Conservation (phyloP, 2,113 vertebrate species). For the Myotis davidii region DNA sequence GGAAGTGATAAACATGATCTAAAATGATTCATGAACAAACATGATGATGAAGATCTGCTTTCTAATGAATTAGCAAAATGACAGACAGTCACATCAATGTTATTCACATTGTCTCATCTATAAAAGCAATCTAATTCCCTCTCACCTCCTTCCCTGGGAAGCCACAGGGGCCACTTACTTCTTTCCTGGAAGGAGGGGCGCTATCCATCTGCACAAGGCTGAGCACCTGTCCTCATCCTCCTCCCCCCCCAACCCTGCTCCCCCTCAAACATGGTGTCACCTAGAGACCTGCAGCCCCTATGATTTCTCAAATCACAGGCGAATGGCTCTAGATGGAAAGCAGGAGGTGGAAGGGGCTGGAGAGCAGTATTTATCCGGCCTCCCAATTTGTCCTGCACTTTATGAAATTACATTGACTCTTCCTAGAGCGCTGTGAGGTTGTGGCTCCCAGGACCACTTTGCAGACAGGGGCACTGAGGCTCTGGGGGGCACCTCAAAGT, state of each 20-base stretch:
- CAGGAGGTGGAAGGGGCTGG: not conserved
- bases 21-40: not conserved
- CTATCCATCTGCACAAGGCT: fast-evolving
- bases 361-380: fast-evolving
- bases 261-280: not conserved
- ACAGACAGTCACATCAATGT: not conserved
- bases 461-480: not conserved
- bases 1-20: not conserved
- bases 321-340: not conserved
- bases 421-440: not conserved
- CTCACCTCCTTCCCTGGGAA: not conserved
- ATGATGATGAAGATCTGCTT: not conserved
- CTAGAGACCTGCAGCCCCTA: not conserved
- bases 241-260: too few relatives aligned
- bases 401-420: fast-evolving
- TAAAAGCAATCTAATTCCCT: not conserved
- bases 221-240: too few relatives aligned
- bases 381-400: fast-evolving
- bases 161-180: too few relatives aligned
- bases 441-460: too few relatives aligned
- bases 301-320: not conserved
- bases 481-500: not conserved
- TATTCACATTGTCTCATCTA: not conserved
- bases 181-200: not conserved
- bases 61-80: not conserved